These are phyloP conservation scores for Corythornis cristatus DNA, from an alignment of 2,113 vertebrate species.

Conservation along the genomic window DNA sequence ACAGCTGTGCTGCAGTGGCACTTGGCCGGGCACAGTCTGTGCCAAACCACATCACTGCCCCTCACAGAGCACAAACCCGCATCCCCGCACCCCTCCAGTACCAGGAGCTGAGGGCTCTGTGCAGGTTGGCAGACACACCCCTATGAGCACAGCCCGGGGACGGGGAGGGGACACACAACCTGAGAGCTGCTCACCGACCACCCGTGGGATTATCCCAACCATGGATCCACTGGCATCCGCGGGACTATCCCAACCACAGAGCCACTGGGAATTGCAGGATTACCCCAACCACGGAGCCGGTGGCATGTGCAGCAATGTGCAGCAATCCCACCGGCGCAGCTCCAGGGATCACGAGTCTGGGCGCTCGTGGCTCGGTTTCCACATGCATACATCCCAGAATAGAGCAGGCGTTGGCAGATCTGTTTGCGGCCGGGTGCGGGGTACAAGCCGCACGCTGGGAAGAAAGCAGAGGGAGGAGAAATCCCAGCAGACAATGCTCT, in stretches of 20 bases:
- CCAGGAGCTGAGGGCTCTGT: neutral
- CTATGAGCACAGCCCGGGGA: neutral
- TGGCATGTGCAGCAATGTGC: neutral
- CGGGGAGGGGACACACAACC: fast-evolving
- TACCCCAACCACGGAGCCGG: too few relatives aligned
- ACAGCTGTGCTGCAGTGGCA: neutral
- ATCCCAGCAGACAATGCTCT: neutral
- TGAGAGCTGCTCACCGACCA: fast-evolving
- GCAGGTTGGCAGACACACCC: too few relatives aligned
- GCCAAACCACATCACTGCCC: neutral
- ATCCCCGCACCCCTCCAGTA: neutral
- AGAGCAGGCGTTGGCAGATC: neutral
- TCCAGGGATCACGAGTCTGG: neutral
- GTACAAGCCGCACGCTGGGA: neutral
- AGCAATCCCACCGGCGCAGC: neutral
- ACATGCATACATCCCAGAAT: neutral
- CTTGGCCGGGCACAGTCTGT: neutral
- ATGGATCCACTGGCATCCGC: too few relatives aligned
- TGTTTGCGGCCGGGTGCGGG: neutral
- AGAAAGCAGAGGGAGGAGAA: neutral
- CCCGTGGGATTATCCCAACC: fast-evolving
- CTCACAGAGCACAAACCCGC: neutral
- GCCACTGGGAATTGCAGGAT: too few relatives aligned
- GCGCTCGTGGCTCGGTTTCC: neutral
- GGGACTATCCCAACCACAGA: too few relatives aligned